Conservation (phyloP, 2,888 invertebrate genomes). For the Cantharis flavilabris region DNA sequence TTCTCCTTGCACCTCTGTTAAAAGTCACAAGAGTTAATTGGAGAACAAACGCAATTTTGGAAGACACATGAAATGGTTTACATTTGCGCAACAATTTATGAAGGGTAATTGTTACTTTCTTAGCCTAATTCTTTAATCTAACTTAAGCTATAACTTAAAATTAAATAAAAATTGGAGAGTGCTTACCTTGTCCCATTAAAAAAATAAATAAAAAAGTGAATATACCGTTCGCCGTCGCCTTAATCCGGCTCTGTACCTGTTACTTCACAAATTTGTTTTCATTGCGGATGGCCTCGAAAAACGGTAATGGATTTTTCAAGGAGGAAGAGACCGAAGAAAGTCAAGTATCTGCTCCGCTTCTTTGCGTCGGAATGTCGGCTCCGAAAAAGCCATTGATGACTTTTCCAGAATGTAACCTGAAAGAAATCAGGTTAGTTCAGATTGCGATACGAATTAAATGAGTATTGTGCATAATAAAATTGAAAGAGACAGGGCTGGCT, state of each 20-base stretch:
- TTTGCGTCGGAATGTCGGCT: neutral
- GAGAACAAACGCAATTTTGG: neutral
- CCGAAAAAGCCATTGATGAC: neutral
- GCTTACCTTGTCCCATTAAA: neutral
- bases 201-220: neutral
- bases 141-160: neutral
- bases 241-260: neutral
- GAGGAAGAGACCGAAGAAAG: neutral
- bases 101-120: neutral
- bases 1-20: constrained; percentile 93
- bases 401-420: neutral
- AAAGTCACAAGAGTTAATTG: neutral
- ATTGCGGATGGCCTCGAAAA: neutral
- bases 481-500: neutral
- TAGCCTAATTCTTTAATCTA: neutral
- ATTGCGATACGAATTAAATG: neutral
- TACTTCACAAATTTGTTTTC: neutral
- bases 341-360: neutral
- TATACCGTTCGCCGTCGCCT: neutral
- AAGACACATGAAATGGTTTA: neutral
- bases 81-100: neutral
- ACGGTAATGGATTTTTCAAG: neutral
- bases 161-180: neutral
- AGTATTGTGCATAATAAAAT: neutral
- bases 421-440: neutral